Base-by-base conservation (phyloP, 2,888 invertebrate species). In the Drosophila villosipedis region DNA sequence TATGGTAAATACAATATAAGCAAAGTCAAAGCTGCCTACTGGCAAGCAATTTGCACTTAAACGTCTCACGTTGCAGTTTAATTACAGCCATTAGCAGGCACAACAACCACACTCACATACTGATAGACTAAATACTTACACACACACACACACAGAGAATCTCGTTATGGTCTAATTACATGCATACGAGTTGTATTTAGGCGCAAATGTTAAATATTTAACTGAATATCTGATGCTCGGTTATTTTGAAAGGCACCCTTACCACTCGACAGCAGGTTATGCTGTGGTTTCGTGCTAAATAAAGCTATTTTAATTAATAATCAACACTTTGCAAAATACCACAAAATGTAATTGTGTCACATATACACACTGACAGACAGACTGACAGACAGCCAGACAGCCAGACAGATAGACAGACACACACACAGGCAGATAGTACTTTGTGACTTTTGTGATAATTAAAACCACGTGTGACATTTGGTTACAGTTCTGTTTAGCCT, bases 261-360 rank as follows among this genome's bases (percentile, higher is more conserved):
- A 43, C 65, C 66, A 50, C 54, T 80, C 61, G 4, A 33, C 64
- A 43, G 58, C 39, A 49, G 53, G 53, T 57, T 72, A 43, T 73
- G 59, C 49, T 57, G 28, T 65, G 54, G 66, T 71, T 74, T 52
- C 52, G 50, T 63, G 80, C 53, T 54, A 68, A 80, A 86, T 87
- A 89, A 89, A 89, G 84, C 87, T 74, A 90, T 87, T 87, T 90
- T 90, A 87, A 87, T 87, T 89, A 89, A 87, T 87, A 89, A 87
- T 86, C 86, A 90, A 90, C 87, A 90, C 84, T 84, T 89, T 86
- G 84, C 80, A 65, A 74, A 84, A 83, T 84, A 66, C 87, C 87
- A 75, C 89, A 87, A 87, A 87, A 84, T 87, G 81, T 87, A 87
- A 87, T 87, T 89, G 84, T 73, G 73, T 64, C 76, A 33, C 59